Evolutionary conservation across 2,113 vertebrate genomes (phyloP).

Genomic region (Pogona vitticeps): DNA sequence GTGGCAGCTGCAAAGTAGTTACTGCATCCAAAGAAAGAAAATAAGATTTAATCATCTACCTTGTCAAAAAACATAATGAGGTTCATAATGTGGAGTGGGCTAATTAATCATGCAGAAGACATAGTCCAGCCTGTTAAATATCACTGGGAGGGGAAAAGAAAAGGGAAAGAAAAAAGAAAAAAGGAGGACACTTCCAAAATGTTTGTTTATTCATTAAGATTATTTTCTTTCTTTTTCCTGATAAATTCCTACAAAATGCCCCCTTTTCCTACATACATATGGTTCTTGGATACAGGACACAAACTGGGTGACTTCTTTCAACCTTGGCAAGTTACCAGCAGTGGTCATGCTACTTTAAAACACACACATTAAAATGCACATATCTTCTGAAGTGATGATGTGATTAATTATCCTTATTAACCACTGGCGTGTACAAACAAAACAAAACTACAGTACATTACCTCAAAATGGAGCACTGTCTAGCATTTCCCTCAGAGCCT

Average conservation of each 20-base stretch:
- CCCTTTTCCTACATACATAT: slow-evolving; percentile 41
- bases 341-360: slow-evolving; percentile 70
- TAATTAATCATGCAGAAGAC: slow-evolving; percentile 49
- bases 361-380: slow-evolving; percentile 62
- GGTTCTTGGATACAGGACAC: slow-evolving; percentile 43
- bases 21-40: slow-evolving; percentile 11
- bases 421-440: slow-evolving; percentile 32
- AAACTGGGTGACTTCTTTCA: slow-evolving; percentile 60
- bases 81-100: slow-evolving; percentile 24
- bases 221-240: slow-evolving; percentile 60
- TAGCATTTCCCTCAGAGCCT: slow-evolving; percentile 38
- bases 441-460: slow-evolving; percentile 39
- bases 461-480: slow-evolving; percentile 43
- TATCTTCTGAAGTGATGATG: slow-evolving; percentile 71
- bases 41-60: slow-evolving; percentile 39
- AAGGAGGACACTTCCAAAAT: slow-evolving; percentile 12
- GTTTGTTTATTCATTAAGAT: slow-evolving; percentile 61
- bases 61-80: slow-evolving; percentile 46
- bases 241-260: slow-evolving; percentile 50
- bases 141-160: slow-evolving; percentile 50
- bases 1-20: slow-evolving; percentile 4
- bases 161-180: no score
- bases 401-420: slow-evolving; percentile 74
- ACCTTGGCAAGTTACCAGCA: slow-evolving; percentile 65
- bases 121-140: slow-evolving; percentile 33